Evolutionary conservation across 2,113 vertebrate genomes (phyloP), one percentile per base, ranked within the genome.

Genomic region (Oreochromis spilurus): DNA sequence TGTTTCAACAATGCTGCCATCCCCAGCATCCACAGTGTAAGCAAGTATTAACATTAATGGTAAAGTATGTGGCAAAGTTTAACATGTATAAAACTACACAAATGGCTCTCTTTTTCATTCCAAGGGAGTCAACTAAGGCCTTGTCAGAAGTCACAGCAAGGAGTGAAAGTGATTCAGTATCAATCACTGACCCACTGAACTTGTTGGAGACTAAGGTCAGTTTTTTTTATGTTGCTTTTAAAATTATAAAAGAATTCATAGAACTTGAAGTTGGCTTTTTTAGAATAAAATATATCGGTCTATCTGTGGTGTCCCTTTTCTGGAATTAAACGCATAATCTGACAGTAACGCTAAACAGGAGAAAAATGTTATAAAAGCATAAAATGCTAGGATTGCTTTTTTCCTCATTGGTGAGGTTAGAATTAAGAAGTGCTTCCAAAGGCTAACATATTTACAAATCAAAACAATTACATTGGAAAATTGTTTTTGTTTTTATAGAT

Each of bases 21-120:
- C 10, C 4, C 11, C 83, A 26, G 54, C 48, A 48, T 16, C 48
- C 9, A 16, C 55, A 80, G 2, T 9, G 91, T 93, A 78, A 89
- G 88, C n/a, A 67, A 40, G 0, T 67, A 40, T 67, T 40, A 40
- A 67, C 62, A 67, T 67, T 67, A 14, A 67, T 67, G n/a, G 36
- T 67, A 21, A 11, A 38, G n/a, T 67, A 14, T 40, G 36, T 67
- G 36, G 36, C 0, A 9, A 21, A 14, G 62, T 67, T 67, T 67
- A 67, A 4, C 62, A 67, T 40, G 36, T 2, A 3, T 38, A 1
- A 40, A 67, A 40, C 36, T 2, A 1, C 11, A 40, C 4, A 21
- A 21, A 40, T 40, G 62, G 11, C n/a, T 67, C 34, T 67, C 11
- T 67, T 38, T 67, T 67, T 67, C 5, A 67, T 67, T 40, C 0